Conservation (phyloP, 2,888 invertebrate genomes). For the Lithophane ornitopus region DNA sequence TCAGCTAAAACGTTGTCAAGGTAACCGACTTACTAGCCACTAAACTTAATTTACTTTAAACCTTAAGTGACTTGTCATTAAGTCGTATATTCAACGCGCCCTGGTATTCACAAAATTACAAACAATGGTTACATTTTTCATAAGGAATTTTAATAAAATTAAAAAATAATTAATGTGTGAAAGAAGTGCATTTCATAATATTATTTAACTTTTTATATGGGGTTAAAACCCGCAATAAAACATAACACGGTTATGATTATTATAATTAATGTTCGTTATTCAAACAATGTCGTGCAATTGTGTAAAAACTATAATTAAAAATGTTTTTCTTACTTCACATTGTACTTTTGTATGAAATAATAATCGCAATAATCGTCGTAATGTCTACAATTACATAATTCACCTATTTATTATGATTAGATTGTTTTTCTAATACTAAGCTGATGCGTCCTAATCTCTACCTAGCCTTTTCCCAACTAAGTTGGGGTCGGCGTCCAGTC, state of each 20-base stretch:
- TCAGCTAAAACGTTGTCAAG: constrained; percentile 49
- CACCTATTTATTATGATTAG: neutral
- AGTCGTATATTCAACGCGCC: neutral
- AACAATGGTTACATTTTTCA: constrained; percentile 48
- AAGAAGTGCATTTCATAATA: constrained; percentile 46
- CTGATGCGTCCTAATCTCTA: neutral
- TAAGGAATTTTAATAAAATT: constrained; percentile 46
- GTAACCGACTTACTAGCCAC: constrained; percentile 25
- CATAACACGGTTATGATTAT: constrained; percentile 17
- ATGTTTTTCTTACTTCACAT: constrained; percentile 1
- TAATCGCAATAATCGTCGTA: neutral
- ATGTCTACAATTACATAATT: neutral
- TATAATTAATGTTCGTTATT: constrained; percentile 12
- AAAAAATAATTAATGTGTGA: constrained; percentile 45
- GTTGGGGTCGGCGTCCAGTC: neutral
- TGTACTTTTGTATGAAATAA: neutral
- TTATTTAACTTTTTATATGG: constrained; percentile 55
- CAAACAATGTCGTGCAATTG: neutral
- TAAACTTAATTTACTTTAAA: constrained; percentile 12
- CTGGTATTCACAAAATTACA: neutral
- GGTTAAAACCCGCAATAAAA: constrained; percentile 46
- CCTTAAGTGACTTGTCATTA: rapidly evolving
- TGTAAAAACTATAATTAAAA: constrained; percentile 7
- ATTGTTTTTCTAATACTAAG: neutral
- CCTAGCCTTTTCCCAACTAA: neutral